phyloP scores from a whole-genome alignment of 92 coral and sea anemone species.

The Epizoanthus ramosus region DNA sequence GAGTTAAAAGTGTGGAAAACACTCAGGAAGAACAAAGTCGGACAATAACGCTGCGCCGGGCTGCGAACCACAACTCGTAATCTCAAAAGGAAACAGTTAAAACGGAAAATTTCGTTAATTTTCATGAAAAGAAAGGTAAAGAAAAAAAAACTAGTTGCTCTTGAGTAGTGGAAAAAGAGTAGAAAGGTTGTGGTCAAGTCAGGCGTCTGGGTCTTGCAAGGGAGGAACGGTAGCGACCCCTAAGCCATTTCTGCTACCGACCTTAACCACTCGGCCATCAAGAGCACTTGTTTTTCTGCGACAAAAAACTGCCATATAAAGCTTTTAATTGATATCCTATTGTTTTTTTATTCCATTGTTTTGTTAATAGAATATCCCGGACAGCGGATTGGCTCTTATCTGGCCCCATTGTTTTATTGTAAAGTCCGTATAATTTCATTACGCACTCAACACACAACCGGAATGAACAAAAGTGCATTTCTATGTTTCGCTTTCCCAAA shows the following conservation, averaged over 20 bases:
- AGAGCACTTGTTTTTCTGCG: constrained; percentile 40
- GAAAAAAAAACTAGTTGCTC: constrained; percentile 38
- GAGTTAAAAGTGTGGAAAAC: constrained; percentile 32
- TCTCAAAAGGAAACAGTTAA: constrained; percentile 38
- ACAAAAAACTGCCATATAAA: constrained; percentile 18
- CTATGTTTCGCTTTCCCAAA: constrained; percentile 27
- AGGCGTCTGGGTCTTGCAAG: constrained; percentile 44
- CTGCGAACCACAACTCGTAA: constrained; percentile 39
- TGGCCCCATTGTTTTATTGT: constrained; percentile 27
- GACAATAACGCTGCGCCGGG: constrained; percentile 42
- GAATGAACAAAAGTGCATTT: constrained; percentile 26
- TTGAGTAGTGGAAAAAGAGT: constrained; percentile 30
- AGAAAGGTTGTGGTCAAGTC: constrained; percentile 40
- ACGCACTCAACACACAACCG: constrained; percentile 21
- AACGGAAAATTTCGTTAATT: constrained; percentile 40
- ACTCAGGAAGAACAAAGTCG: constrained; percentile 26
- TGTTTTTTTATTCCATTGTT: constrained; percentile 24
- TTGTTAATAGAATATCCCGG: constrained; percentile 27
- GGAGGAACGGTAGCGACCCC: constrained; percentile 46
- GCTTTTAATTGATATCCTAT: constrained; percentile 18
- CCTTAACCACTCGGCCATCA: constrained; percentile 45
- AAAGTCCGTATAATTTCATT: constrained; percentile 25
- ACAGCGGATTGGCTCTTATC: constrained; percentile 29
- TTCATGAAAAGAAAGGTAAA: constrained; percentile 32
- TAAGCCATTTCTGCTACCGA: constrained; percentile 42